These are phyloP conservation scores for Lethenteron reissneri DNA, from an alignment of 2,113 vertebrate genomes.

Conservation along the genomic window DNA sequence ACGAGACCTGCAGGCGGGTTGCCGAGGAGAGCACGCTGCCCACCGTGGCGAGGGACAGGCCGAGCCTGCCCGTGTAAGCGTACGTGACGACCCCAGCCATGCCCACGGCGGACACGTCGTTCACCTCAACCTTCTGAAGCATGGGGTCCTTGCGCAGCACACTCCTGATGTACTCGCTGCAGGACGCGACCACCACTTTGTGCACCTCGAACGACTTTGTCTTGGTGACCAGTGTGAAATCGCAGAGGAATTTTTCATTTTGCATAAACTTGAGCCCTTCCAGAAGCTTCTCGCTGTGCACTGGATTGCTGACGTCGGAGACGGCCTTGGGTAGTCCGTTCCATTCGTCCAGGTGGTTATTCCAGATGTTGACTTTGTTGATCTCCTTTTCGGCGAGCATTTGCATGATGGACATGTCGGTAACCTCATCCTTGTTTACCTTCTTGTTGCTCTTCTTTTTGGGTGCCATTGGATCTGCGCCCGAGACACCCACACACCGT, in stretches of 20 bases:
- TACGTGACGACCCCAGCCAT: constrained; percentile 76
- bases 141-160: constrained; percentile 67
- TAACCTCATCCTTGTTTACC: constrained; percentile 53
- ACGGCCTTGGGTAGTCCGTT: constrained; percentile 88
- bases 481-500: too few species aligned
- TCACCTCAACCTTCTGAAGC: constrained; percentile 65
- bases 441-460: constrained; percentile 90
- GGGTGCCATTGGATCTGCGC: constrained; percentile 44
- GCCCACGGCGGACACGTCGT: constrained; percentile 58
- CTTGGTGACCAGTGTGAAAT: constrained; percentile 72
- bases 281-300: constrained; percentile 64
- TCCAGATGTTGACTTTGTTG: constrained; percentile 65
- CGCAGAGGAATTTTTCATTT: constrained; percentile 74
- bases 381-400: constrained; percentile 36
- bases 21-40: constrained; percentile 81
- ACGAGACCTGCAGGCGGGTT: constrained; percentile 56
- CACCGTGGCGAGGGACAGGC: constrained; percentile 75
- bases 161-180: constrained; percentile 67
- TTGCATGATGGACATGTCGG: constrained; percentile 65
- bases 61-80: constrained; percentile 82
- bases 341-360: constrained; percentile 60
- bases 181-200: constrained; percentile 87
- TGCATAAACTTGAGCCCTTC: constrained; percentile 80
- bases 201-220: constrained; percentile 83
- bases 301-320: constrained; percentile 56